Percentiles rank a stretch among this genome's conserved stretches.
These are phyloP conservation scores for Pterostichus madidus DNA, from an alignment of 2,888 invertebrate species.

Conservation along the genomic window DNA sequence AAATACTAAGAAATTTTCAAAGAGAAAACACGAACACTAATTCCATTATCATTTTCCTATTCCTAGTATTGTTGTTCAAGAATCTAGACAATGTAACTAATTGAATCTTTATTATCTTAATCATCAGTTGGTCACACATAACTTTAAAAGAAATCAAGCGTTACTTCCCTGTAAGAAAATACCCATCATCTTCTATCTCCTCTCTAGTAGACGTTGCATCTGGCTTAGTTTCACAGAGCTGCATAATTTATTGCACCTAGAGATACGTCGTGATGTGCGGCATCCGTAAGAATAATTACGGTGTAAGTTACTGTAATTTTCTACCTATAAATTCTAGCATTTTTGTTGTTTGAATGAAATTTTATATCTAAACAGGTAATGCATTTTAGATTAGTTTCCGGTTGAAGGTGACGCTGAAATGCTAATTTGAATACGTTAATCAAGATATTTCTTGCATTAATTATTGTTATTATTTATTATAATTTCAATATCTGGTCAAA, in stretches of 20 bases:
- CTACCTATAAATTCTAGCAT: slow-evolving; percentile 36
- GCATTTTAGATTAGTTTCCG: slow-evolving; percentile 44
- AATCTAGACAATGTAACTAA: not conserved
- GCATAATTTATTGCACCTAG: slow-evolving; percentile 34
- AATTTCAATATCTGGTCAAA: no score
- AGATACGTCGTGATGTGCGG: slow-evolving; percentile 13
- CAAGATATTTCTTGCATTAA: not conserved
- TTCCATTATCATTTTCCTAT: not conserved
- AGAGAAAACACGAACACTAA: not conserved
- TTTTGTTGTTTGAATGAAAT: not conserved
- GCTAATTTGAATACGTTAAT: slow-evolving; percentile 3
- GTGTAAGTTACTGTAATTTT: slow-evolving; percentile 37
- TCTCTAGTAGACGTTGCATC: not conserved
- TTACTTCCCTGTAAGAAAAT: slow-evolving; percentile 34
- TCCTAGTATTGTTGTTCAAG: slow-evolving; percentile 2
- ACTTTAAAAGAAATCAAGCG: slow-evolving; percentile 1
- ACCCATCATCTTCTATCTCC: not conserved
- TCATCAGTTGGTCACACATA: slow-evolving; percentile 27
- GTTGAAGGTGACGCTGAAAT: slow-evolving; percentile 26
- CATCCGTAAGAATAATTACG: slow-evolving; percentile 34
- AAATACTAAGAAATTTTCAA: no score
- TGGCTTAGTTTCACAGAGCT: slow-evolving; percentile 48
- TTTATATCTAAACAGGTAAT: slow-evolving; percentile 8
- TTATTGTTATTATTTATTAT: not conserved
- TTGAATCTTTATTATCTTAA: not conserved